A percentile compares a stretch with the other conserved stretches of the same genome.
Conservation (phyloP, 2,888 invertebrate species). For the Drosophila aldrichi region DNA sequence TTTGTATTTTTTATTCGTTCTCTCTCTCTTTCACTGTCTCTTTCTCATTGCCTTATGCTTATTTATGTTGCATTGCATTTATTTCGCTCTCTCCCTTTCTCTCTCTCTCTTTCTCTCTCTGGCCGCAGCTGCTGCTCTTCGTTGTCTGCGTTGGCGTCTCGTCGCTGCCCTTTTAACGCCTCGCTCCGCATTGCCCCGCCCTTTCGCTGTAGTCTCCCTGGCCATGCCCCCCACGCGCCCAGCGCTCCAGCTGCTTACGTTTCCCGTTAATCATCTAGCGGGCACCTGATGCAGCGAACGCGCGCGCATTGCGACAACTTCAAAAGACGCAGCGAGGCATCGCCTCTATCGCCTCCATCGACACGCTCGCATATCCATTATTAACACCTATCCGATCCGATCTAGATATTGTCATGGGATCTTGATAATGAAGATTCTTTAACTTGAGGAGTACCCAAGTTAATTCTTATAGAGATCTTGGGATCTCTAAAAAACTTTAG, state of each 20-base stretch:
- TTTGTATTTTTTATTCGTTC: conserved; percentile 1
- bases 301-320: conserved; percentile 36
- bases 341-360: conserved; percentile 1
- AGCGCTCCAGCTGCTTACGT: conserved; percentile 4
- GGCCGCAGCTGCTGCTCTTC: conserved; percentile 41
- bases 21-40: neutral
- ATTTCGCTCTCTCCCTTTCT: conserved; percentile 8
- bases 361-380: conserved; percentile 30
- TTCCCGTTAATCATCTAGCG: conserved; percentile 36
- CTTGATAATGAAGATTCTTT: neutral
- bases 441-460: neutral
- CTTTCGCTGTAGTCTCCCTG: conserved; percentile 17
- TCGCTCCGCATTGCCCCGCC: conserved; percentile 12
- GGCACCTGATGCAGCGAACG: conserved; percentile 49
- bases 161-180: conserved; percentile 69
- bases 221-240: neutral
- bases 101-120: conserved; percentile 5
- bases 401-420: neutral
- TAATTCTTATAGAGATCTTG: neutral
- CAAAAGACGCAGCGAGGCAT: conserved; percentile 44
- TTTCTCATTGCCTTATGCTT: conserved; percentile 54
- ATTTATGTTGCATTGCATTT: conserved; percentile 74
- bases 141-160: conserved; percentile 68
- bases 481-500: neutral
- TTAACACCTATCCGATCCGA: conserved; percentile 40